Evolutionary conservation across 2,797 vertebrate species (phyloP), one percentile per base, ranked within the genome.

Genomic region (Acrocephalus scirpaceus): DNA sequence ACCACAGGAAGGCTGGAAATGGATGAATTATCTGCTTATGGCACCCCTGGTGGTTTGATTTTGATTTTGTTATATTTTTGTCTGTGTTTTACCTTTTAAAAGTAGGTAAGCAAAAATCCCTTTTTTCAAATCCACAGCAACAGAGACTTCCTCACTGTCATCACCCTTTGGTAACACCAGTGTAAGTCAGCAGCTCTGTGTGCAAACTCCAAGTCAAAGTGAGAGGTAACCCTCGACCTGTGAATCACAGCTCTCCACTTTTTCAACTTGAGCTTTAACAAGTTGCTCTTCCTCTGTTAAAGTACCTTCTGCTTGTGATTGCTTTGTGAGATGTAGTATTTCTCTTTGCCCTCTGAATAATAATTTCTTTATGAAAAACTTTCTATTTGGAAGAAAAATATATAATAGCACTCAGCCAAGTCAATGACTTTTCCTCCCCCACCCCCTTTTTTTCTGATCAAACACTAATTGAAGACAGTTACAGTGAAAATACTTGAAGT

Each of bases 391-490:
- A 81, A 62, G 47, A 86, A 47, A 29, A 45, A 9, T 29, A 48
- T 29, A 6, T 54, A 42, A 47, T 16, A 72, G 9, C 18, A 58
- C 40, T 70, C 47, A 86, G 10, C 1, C 30, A 73, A 73, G 58
- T 51, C 5, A 79, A 44, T 18, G 0, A 7, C n/a, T 66, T 65
- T n/a, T 16, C 2, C 4, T 17, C 22, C 2, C 5, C 3, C 0
- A 2, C 2, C 0, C 3, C 2, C 3, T 2, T 7, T 13, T 4
- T 69, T 80, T 87, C 64, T 45, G 6, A 57, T 73, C 19, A 84
- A 88, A 47, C 9, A 45, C 5, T 56, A 81, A 57, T 61, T 74
- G 21, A 67, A 88, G 47, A 70, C 16, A 72, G 38, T 84, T 75
- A 36, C 8, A 45, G 22, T 36, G 14, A 18, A 92, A 80, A 80